phyloP scores from a whole-genome alignment of 2,113 vertebrate species.

The Porphyrio hochstetteri region DNA sequence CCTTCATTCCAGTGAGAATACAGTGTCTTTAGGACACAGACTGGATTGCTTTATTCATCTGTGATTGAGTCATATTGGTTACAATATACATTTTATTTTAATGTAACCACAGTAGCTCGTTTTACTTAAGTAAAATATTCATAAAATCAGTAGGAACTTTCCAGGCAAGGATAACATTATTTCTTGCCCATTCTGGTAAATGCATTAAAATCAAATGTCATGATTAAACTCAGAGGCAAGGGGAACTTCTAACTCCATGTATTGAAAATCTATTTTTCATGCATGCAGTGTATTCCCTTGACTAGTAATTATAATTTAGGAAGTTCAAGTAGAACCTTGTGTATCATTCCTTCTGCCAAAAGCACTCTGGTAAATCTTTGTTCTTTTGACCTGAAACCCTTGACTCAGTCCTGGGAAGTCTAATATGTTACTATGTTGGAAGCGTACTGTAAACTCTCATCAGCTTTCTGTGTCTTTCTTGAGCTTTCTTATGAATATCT shows the following conservation, averaged over 20 bases:
- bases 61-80: rapidly evolving
- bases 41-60: background rate
- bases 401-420: slow-evolving; percentile 13
- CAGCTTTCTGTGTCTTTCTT: background rate
- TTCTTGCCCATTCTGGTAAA: background rate
- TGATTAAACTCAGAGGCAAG: slow-evolving; percentile 21
- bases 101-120: background rate
- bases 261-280: slow-evolving; percentile 54
- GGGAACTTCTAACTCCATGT: slow-evolving; percentile 9
- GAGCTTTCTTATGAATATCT: background rate
- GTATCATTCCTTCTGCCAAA: slow-evolving; percentile 37
- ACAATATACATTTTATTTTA: background rate
- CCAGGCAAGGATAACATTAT: background rate
- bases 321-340: slow-evolving; percentile 31
- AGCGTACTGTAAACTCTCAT: background rate
- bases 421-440: background rate
- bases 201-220: background rate
- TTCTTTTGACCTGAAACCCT: slow-evolving; percentile 39
- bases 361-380: slow-evolving; percentile 19
- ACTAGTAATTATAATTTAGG: slow-evolving; percentile 46
- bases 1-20: background rate
- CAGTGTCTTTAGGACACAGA: background rate
- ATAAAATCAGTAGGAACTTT: background rate
- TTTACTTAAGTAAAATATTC: background rate
- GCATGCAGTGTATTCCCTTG: background rate